Evolutionary conservation across 2,888 invertebrate genomes (phyloP), one percentile per base, ranked within the genome.

Genomic region (Latheticus oryzae): DNA sequence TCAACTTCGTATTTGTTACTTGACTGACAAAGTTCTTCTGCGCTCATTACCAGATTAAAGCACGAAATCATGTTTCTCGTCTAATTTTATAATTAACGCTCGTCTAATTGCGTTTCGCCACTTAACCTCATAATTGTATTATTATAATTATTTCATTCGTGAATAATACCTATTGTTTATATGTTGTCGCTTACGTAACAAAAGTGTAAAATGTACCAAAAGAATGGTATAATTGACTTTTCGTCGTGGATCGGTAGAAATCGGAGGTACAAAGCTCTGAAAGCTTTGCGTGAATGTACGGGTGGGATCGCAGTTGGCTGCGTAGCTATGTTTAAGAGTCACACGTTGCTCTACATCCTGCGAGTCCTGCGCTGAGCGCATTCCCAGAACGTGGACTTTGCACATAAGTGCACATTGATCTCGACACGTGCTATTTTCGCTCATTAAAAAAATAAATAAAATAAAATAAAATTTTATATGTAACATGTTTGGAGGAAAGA

Each of bases 401-500:
- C n/a, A n/a, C n/a, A n/a, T n/a, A n/a, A 55, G 57, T 57, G 51
- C 51, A 43, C 40, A 57, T 30, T 42, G 38, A 47, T 55, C 21
- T 16, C 43, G 47, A 19, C 58, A 52, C 58, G 52, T 58, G 52
- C 30, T 37, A 19, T 50, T 32, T 16, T n/a, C 28, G 16, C 8
- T 8, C 15, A 9, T n/a, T 1, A 7, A 24, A 8, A n/a, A n/a
- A n/a, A n/a, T n/a, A n/a, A n/a, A n/a, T n/a, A n/a, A n/a, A n/a
- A n/a, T n/a, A n/a, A n/a, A n/a, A n/a, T n/a, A n/a, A n/a, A n/a
- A n/a, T n/a, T n/a, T n/a, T 42, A 13, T 19, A 42, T 45, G 33
- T 50, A 57, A 51, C 21, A 58, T 58, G 58, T 58, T 58, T 21
- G 47, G 58, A n/a, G 52, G 45, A 37, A 52, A 58, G 38, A 58